These are phyloP conservation scores for Scaptomyza flava DNA, from an alignment of 2,888 invertebrate species.

Conservation along the genomic window DNA sequence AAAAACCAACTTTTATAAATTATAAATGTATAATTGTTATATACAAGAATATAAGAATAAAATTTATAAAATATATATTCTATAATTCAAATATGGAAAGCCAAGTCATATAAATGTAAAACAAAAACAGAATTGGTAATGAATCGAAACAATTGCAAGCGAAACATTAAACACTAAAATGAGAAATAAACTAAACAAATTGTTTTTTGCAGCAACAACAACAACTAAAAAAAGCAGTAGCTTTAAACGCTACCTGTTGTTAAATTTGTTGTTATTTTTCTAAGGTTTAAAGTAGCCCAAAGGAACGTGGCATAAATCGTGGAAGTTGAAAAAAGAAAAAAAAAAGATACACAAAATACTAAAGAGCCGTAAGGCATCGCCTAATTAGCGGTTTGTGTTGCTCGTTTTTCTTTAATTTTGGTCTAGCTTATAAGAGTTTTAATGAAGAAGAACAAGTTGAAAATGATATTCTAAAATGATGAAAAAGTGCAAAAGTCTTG, in stretches of 20 bases:
- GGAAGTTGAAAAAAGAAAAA: conserved; percentile 1
- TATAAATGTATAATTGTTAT: conserved; percentile 66
- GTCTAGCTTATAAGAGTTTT: conserved; percentile 38
- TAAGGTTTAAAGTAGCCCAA: conserved; percentile 20
- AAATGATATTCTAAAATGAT: conserved; percentile 37
- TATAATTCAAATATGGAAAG: conserved; percentile 33
- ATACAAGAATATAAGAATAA: conserved; percentile 32
- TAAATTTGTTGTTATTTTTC: conserved; percentile 32
- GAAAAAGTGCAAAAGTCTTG: conserved; percentile 26
- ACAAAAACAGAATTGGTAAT: conserved; percentile 26
- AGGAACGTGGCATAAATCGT: conserved; percentile 4
- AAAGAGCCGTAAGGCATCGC: conserved; percentile 9
- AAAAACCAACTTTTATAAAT: conserved; percentile 41
- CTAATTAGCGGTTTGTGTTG: conserved; percentile 25
- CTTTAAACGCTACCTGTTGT: neutral
- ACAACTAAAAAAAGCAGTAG: neutral
- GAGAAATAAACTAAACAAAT: conserved; percentile 41
- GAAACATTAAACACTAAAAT: conserved; percentile 45
- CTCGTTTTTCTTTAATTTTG: conserved; percentile 23
- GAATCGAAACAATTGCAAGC: conserved; percentile 38
- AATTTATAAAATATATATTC: conserved; percentile 43
- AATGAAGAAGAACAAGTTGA: conserved; percentile 30
- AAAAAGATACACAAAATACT: conserved; percentile 9
- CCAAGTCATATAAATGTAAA: conserved; percentile 63
- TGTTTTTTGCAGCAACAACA: conserved; percentile 11